Evolutionary conservation across 2,797 vertebrate species (phyloP).

Genomic region (Hapalemur alaotrensis): DNA sequence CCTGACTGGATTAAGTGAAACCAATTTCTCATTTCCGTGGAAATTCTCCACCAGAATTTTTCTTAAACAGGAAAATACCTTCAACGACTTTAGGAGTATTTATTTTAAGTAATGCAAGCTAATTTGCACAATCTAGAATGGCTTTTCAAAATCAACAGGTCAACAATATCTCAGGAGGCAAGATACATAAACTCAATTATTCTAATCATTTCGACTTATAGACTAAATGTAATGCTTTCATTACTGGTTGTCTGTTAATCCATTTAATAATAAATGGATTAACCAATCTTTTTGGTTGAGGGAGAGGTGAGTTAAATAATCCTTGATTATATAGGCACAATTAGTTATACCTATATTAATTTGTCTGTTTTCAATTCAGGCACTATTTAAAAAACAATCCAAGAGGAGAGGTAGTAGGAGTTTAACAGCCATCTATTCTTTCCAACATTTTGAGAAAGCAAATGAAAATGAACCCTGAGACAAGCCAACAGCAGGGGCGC

Average conservation of each 20-base stretch:
- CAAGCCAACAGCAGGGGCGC: background rate
- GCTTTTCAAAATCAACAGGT: slow-evolving; percentile 26
- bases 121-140: background rate
- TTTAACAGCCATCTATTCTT: slow-evolving; percentile 27
- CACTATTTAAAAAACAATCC: background rate
- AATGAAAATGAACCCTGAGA: slow-evolving; percentile 24
- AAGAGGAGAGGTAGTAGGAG: background rate
- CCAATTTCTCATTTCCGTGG: background rate
- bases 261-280: slow-evolving; percentile 29
- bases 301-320: slow-evolving; percentile 34
- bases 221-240: background rate
- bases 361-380: slow-evolving; percentile 40
- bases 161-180: background rate
- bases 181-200: background rate
- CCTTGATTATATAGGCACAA: background rate
- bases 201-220: background rate
- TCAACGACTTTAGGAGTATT: background rate
- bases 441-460: slow-evolving; percentile 28
- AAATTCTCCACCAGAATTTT: background rate
- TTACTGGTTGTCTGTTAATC: background rate
- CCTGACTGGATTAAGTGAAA: background rate
- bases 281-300: background rate
- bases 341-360: slow-evolving; percentile 44
- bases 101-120: background rate
- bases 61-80: slow-evolving; percentile 13